These are phyloP conservation scores for Phalera bucephala DNA, from an alignment of 2,888 invertebrate species.

Conservation along the genomic window DNA sequence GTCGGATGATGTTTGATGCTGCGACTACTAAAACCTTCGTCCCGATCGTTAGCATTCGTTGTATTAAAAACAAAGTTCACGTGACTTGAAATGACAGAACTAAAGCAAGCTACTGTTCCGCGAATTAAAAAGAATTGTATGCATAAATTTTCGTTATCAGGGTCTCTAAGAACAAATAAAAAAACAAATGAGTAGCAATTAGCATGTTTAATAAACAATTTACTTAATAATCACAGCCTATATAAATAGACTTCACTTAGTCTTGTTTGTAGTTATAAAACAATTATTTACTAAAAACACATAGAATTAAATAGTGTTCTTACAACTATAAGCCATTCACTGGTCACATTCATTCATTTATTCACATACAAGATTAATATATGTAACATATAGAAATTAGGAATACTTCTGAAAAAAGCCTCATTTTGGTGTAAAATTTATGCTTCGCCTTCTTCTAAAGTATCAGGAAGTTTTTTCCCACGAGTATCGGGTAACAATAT, in stretches of 20 bases:
- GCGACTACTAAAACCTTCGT: no score
- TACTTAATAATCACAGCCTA: constrained; percentile 63
- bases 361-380: neutral
- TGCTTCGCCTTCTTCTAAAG: constrained; percentile 90
- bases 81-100: no score
- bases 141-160: no score
- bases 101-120: no score
- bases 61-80: no score
- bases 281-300: constrained; percentile 6
- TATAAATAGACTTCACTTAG: constrained; percentile 40
- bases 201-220: constrained; percentile 19
- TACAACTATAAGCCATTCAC: constrained; percentile 1
- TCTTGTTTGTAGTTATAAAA: constrained; percentile 15
- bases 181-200: neutral
- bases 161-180: no score
- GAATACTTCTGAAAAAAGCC: constrained; percentile 30
- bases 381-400: constrained; percentile 14
- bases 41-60: no score
- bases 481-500: constrained; percentile 90
- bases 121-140: no score
- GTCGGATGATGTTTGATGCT: no score
- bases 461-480: constrained; percentile 89
- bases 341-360: constrained; percentile 9
- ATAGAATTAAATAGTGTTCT: constrained; percentile 15
- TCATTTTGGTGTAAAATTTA: constrained; percentile 25